Evolutionary conservation across 2,113 vertebrate genomes (phyloP).

Genomic region (Shinisaurus crocodilurus): DNA sequence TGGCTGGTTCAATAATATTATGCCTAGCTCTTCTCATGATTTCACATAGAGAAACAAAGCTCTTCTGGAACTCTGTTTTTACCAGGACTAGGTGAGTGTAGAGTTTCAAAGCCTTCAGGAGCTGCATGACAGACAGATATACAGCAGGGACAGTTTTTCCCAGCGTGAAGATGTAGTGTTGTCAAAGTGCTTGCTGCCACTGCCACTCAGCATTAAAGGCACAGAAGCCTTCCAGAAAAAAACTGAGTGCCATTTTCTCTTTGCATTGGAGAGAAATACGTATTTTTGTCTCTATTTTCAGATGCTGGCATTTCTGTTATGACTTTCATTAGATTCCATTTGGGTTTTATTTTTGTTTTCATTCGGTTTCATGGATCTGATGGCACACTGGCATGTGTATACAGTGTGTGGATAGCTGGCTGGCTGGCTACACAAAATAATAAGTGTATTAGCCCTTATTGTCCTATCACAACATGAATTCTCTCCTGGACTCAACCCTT

Average conservation of each 20-base stretch:
- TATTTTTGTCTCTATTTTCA: not conserved
- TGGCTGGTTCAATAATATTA: not conserved
- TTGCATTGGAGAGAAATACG: not conserved
- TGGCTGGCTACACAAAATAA: conserved; percentile 47
- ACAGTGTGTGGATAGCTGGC: conserved; percentile 2
- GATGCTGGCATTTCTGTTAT: not conserved
- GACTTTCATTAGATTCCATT: not conserved
- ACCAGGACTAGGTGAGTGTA: not conserved
- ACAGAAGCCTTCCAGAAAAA: not conserved
- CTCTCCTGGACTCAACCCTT: conserved; percentile 56
- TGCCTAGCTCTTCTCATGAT: not conserved
- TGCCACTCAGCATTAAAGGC: too few species aligned
- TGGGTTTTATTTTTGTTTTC: not conserved
- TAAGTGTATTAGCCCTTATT: conserved; percentile 65
- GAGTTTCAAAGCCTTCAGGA: not conserved
- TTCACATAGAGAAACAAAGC: not conserved
- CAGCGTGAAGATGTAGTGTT: not conserved
- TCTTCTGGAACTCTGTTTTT: not conserved
- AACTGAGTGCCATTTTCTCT: not conserved
- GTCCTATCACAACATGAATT: conserved; percentile 44
- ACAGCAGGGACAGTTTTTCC: not conserved
- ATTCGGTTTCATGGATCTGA: not conserved
- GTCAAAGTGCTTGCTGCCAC: not conserved
- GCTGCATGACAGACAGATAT: not conserved
- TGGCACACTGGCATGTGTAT: not conserved